Conservation (phyloP, 2,888 invertebrate species). For the Nephrotoma guestfalica region DNA sequence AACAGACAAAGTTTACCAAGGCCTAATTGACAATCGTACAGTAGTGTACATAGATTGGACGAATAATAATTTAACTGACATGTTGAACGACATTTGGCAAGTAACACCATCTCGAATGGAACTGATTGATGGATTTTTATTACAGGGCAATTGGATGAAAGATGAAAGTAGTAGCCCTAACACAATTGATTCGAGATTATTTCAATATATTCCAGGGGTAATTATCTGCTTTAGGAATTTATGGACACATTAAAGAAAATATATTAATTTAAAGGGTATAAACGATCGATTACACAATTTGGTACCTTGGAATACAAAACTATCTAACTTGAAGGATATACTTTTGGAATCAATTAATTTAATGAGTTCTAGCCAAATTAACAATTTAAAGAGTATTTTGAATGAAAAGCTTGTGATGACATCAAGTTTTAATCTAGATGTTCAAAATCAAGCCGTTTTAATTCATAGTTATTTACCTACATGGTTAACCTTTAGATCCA, state of each 20-base stretch:
- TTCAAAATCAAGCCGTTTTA: not conserved
- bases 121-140: not conserved
- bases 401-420: not conserved
- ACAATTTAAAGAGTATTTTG: not conserved
- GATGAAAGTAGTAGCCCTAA: not conserved
- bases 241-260: not conserved
- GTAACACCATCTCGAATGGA: not conserved
- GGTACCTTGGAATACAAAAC: conserved; percentile 6
- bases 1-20: not conserved
- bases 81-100: not conserved
- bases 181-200: not conserved
- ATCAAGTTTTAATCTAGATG: not conserved
- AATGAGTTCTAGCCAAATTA: conserved; percentile 5
- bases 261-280: not conserved
- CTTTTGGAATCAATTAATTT: conserved; percentile 6
- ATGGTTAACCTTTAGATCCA: conserved; percentile 5
- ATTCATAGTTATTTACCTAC: not conserved
- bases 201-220: not conserved
- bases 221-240: not conserved
- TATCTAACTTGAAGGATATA: not conserved
- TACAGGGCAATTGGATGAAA: not conserved
- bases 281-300: not conserved
- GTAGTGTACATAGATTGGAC: not conserved
- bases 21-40: not conserved
- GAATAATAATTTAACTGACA: not conserved